Evolutionary conservation across 2,113 vertebrate species (phyloP).

Genomic region (Bolborhynchus lineola): DNA sequence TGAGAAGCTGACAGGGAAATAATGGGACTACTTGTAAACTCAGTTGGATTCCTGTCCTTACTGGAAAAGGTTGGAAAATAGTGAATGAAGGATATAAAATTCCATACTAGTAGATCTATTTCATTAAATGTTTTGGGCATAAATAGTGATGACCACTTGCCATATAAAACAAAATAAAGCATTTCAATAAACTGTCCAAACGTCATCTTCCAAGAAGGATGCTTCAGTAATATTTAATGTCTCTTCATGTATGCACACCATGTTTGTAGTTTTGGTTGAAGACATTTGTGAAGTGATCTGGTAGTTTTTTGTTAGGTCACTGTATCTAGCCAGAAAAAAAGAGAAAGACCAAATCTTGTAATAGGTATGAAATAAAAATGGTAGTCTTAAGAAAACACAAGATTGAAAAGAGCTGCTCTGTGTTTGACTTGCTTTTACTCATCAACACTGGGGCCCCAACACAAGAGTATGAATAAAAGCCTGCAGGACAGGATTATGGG

Average conservation of each 20-base stretch:
- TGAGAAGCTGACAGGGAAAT: conserved; percentile 33
- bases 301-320: background rate
- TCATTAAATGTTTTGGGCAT: background rate
- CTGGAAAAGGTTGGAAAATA: background rate
- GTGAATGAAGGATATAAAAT: background rate
- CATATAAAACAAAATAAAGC: background rate
- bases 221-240: background rate
- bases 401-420: background rate
- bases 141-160: background rate
- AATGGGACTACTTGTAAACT: conserved; percentile 40
- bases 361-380: background rate
- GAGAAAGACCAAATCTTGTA: background rate
- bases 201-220: background rate
- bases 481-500: background rate
- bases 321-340: background rate
- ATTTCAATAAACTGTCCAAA: background rate
- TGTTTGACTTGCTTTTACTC: background rate
- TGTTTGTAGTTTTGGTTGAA: background rate
- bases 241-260: background rate
- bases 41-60: conserved; percentile 3
- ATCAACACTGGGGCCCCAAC: background rate
- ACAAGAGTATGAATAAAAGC: background rate
- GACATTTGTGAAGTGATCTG: background rate
- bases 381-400: background rate
- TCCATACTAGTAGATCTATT: background rate